Base-by-base conservation (phyloP, 37 sponge, comb jelly and placozoan genomes). In the Cliona cf. orientalis region DNA sequence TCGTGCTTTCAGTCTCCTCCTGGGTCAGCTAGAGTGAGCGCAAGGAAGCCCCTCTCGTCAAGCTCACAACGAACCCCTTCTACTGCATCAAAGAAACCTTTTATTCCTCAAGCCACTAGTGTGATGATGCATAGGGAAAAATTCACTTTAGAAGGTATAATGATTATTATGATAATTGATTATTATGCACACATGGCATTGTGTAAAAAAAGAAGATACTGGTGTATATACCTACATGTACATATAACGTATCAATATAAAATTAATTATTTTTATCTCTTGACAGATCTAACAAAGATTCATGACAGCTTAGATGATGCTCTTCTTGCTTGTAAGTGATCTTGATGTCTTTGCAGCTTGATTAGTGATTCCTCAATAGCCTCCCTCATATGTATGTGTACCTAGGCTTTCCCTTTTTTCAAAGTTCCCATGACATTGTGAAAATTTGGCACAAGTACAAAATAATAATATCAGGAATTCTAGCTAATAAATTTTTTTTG, bases 1-100 rank as follows among this genome's bases (percentile, higher is more conserved):
- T 80, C 86, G 5, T 92, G 93, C 38, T 58, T 69, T 3, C 85
- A 68, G 33, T 81, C 86, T 31, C 89, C 89, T 14, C 80, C 92
- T 7, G 29, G 58, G 23, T 84, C 91, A 29, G 65, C 89, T 33
- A 59, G 84, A 17, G 29, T 41, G n/a, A 53, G 58, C 12, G 21
- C 62, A 21, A 25, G 69, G 68, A 26, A 34, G 58, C 33, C 58
- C 0, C 46, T 39, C 3, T n/a, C 69, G 21, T 7, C 61, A 23
- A 21, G 56, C 66, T 29, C 42, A 32, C 29, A 11, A 6, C 55
- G 42, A 46, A 32, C 37, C 12, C 26, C 28, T 14, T 12, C 22
- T 3, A 62, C 38, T 3, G 1, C 33, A 32, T 2, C 42, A 2
- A 29, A 23, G 23, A 41, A 29, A 36, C 9, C 37, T 29, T 29